These are phyloP conservation scores for Brachionus koreanus DNA, from an alignment of 1,140 invertebrate species.

Conservation along the genomic window DNA sequence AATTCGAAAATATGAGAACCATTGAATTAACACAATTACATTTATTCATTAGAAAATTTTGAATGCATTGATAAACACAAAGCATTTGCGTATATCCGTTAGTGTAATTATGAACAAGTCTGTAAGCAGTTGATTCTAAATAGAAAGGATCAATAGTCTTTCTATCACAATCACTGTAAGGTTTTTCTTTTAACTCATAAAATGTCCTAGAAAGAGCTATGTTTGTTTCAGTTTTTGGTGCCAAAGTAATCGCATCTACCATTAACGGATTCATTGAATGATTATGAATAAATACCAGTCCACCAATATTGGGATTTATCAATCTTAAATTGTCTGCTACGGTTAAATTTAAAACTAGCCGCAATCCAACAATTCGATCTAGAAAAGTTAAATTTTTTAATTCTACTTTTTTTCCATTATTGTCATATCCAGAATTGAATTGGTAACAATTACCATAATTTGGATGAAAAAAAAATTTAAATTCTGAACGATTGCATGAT, in stretches of 20 bases:
- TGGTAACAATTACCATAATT: not conserved
- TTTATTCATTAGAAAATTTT: not conserved
- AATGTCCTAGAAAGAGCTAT: not conserved
- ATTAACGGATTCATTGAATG: not conserved
- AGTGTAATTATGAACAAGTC: not conserved
- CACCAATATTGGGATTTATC: not conserved
- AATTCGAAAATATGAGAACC: not conserved
- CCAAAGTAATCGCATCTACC: not conserved
- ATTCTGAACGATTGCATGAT: not conserved
- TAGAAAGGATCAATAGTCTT: not conserved
- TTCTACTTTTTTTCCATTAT: not conserved
- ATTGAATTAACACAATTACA: not conserved
- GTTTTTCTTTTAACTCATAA: not conserved
- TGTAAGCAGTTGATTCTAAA: not conserved
- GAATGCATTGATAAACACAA: not conserved
- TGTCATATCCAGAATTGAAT: not conserved
- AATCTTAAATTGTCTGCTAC: not conserved
- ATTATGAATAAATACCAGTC: not conserved
- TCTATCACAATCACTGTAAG: not conserved
- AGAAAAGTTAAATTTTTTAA: not conserved
- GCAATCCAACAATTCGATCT: not conserved
- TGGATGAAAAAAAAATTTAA: not conserved
- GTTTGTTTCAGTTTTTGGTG: not conserved
- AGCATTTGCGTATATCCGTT: not conserved
- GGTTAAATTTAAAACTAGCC: not conserved